Evolutionary conservation across 2,797 vertebrate species (phyloP).

Genomic region (Labeo calbasu): DNA sequence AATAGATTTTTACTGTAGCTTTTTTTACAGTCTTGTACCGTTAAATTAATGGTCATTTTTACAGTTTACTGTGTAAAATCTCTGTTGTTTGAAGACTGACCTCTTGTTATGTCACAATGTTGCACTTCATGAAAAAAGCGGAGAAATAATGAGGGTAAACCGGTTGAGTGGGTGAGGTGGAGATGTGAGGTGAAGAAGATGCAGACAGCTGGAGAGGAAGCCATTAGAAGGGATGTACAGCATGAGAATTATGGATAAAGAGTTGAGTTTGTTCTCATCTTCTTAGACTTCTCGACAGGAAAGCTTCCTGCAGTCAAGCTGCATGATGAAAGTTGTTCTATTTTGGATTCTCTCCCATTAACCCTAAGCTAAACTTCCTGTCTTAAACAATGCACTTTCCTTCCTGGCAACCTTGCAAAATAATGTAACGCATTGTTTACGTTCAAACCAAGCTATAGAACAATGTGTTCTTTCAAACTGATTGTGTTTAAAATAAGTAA

Average conservation of each 20-base stretch:
- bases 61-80: neutral
- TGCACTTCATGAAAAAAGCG: neutral
- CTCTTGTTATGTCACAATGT: neutral
- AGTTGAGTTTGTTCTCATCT: neutral
- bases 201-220: neutral
- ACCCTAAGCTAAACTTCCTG: constrained; percentile 61
- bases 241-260: neutral
- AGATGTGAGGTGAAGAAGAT: neutral
- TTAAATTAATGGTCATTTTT: too few species aligned
- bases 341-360: constrained; percentile 38
- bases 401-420: constrained; percentile 34
- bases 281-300: neutral
- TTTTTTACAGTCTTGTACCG: too few species aligned
- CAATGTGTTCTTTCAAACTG: neutral
- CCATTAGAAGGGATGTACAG: neutral
- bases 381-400: constrained; percentile 66
- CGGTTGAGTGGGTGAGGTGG: neutral
- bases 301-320: neutral
- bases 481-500: neutral
- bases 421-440: constrained; percentile 24
- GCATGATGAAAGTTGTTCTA: constrained; percentile 58
- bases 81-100: neutral
- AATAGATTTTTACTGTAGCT: too few species aligned
- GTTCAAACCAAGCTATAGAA: neutral
- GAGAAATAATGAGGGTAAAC: neutral